A percentile compares a stretch with the other conserved stretches of the same genome.
These are phyloP conservation scores for Pyrgilauda ruficollis DNA, from an alignment of 2,113 vertebrate genomes.

Conservation along the genomic window DNA sequence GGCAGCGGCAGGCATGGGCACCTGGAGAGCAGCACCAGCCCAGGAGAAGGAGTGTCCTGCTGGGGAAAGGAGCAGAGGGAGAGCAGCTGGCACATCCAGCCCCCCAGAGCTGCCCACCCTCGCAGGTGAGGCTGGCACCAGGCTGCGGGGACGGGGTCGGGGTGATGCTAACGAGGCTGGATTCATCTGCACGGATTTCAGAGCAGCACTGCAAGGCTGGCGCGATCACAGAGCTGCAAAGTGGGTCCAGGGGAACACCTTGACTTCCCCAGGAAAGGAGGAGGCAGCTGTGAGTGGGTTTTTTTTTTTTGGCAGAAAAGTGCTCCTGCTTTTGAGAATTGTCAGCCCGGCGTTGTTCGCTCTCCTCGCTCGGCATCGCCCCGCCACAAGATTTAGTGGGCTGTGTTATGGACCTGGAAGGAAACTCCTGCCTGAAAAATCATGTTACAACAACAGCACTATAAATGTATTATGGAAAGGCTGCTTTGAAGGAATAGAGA, in stretches of 20 bases:
- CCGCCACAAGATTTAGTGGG: not conserved
- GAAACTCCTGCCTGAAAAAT: not conserved
- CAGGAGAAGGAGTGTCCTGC: not conserved
- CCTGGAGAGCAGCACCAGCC: not conserved
- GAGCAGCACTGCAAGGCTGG: not conserved
- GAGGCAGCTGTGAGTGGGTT: conserved; percentile 2
- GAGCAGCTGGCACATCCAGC: conserved; percentile 43
- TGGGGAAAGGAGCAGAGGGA: not conserved
- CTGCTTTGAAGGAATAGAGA: not conserved
- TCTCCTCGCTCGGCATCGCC: not conserved
- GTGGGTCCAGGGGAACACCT: conserved; percentile 52
- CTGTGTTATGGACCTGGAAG: not conserved
- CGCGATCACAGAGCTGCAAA: not conserved
- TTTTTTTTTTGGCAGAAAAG: conserved; percentile 1
- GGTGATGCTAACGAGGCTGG: not conserved
- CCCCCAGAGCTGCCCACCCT: conserved; percentile 11
- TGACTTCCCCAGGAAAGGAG: conserved; percentile 36
- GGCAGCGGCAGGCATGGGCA: not conserved
- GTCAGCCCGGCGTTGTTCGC: accelerated
- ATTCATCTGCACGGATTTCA: conserved; percentile 27
- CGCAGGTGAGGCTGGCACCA: conserved; percentile 40
- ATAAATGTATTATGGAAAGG: not conserved
- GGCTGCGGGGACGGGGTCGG: not conserved
- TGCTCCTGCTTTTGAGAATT: not conserved
- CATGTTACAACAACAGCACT: not conserved